Conservation (phyloP, 2,797 vertebrate genomes). For the Neostethus bicornis region DNA sequence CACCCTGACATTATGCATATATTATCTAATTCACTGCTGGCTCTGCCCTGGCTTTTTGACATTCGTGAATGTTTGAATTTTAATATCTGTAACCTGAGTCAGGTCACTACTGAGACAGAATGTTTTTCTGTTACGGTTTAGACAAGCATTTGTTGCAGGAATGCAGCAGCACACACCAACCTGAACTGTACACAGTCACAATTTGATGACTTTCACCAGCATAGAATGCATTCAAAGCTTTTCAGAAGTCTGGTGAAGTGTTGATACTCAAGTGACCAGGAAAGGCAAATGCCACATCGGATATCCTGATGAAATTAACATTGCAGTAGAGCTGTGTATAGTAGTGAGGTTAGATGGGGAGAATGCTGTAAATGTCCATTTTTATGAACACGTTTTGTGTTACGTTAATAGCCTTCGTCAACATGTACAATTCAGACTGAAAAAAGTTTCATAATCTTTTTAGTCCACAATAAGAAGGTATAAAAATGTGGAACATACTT, state of each 20-base stretch:
- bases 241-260: slow-evolving; percentile 14
- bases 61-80: slow-evolving; percentile 47
- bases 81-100: slow-evolving; percentile 44
- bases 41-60: slow-evolving; percentile 50
- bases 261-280: background rate
- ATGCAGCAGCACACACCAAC: slow-evolving; percentile 1
- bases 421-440: background rate
- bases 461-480: too few relatives aligned
- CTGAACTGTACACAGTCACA: slow-evolving; percentile 5
- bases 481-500: too few relatives aligned
- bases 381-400: background rate
- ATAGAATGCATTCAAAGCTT: slow-evolving; percentile 8
- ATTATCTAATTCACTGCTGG: slow-evolving; percentile 54
- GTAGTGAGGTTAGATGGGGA: background rate
- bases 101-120: slow-evolving; percentile 17
- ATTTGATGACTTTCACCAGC: slow-evolving; percentile 3
- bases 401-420: background rate
- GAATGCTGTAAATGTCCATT: background rate
- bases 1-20: slow-evolving; percentile 51
- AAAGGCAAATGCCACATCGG: background rate
- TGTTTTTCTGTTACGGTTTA: slow-evolving; percentile 8
- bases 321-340: background rate
- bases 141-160: slow-evolving; percentile 10
- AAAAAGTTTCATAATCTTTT: background rate
- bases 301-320: background rate